Percentiles rank a stretch among this genome's conserved stretches.
These are phyloP conservation scores for Myrmecobius fasciatus DNA, from an alignment of 2,113 vertebrate species.

Conservation along the genomic window DNA sequence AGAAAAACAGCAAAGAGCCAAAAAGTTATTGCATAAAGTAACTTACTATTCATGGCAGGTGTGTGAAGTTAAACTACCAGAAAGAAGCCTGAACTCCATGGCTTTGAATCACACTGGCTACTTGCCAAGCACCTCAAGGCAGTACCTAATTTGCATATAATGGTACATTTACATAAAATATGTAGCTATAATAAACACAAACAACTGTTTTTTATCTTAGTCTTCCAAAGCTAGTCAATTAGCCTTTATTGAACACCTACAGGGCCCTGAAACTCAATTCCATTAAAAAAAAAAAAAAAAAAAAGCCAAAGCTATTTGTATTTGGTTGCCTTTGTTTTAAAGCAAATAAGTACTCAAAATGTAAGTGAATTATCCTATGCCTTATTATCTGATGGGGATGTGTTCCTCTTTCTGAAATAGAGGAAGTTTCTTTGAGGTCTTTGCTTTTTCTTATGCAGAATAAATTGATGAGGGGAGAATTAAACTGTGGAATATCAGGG, in stretches of 20 bases:
- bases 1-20: slow-evolving; percentile 15
- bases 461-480: slow-evolving; percentile 2
- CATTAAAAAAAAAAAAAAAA: not conserved
- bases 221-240: slow-evolving; percentile 33
- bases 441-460: not conserved
- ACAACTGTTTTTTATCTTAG: slow-evolving; percentile 27
- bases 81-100: not conserved
- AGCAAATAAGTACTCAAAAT: not conserved
- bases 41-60: not conserved
- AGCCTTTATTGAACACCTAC: slow-evolving; percentile 22
- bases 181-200: slow-evolving; percentile 54
- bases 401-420: slow-evolving; percentile 39
- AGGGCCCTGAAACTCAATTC: slow-evolving; percentile 3
- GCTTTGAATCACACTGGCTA: slow-evolving; percentile 31
- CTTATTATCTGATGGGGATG: not conserved
- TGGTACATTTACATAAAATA: slow-evolving; percentile 37
- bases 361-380: not conserved
- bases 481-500: not conserved
- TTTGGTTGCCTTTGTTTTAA: slow-evolving; percentile 54
- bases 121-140: slow-evolving; percentile 9
- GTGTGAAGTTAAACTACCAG: not conserved
- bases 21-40: not conserved
- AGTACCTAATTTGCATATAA: slow-evolving; percentile 42
- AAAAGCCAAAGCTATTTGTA: slow-evolving; percentile 5
- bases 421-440: not conserved